Conservation (phyloP, 2,113 vertebrate species). For the Hirundichthys speculiger region DNA sequence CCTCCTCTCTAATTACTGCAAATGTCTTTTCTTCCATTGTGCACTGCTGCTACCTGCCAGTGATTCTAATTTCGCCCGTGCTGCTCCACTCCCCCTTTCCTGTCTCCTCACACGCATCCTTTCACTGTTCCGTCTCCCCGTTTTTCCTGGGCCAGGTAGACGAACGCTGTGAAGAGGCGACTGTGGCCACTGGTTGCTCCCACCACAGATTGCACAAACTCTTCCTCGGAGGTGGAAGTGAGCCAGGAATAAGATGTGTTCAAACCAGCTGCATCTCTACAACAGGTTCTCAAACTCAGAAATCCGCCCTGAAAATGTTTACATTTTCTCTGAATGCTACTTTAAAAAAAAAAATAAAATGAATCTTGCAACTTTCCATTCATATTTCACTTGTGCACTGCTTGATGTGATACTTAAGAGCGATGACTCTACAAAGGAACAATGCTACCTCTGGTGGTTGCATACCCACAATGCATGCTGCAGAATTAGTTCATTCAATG, state of each 20-base stretch:
- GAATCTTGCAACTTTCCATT: too few species aligned
- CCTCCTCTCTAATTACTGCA: slow-evolving; percentile 40
- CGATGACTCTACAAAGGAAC: slow-evolving; percentile 20
- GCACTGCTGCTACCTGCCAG: slow-evolving; percentile 24
- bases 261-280: too few species aligned
- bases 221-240: slow-evolving; percentile 10
- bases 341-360: too few species aligned
- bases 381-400: not conserved
- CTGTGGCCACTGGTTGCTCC: slow-evolving; percentile 13
- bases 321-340: too few species aligned
- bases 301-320: too few species aligned
- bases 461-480: slow-evolving; percentile 38
- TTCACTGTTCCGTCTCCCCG: slow-evolving; percentile 10
- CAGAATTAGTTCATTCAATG: slow-evolving; percentile 10
- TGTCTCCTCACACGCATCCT: slow-evolving; percentile 23
- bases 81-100: slow-evolving; percentile 26
- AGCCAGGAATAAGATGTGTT: slow-evolving; percentile 10
- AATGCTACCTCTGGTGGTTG: slow-evolving; percentile 66
- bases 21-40: slow-evolving; percentile 32
- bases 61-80: slow-evolving; percentile 15
- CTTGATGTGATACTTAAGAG: not conserved
- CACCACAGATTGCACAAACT: slow-evolving; percentile 20
- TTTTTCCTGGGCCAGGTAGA: slow-evolving; percentile 63
- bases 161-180: slow-evolving; percentile 46
- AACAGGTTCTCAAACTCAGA: too few species aligned